Percentiles rank a stretch among this genome's conserved stretches.
These are phyloP conservation scores for Eulithis testata DNA, from an alignment of 2,888 invertebrate species.

Conservation along the genomic window DNA sequence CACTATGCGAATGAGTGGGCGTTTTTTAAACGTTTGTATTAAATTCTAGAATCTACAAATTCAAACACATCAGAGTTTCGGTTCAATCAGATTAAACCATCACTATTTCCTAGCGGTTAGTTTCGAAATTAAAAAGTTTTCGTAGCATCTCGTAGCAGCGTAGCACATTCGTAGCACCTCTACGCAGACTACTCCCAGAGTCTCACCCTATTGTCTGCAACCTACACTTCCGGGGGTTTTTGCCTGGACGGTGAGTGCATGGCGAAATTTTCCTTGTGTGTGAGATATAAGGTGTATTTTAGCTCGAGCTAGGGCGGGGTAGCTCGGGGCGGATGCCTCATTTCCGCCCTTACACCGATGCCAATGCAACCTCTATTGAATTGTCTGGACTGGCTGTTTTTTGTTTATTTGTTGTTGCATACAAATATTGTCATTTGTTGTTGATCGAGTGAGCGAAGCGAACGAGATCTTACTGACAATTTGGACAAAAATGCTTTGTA, in stretches of 20 bases:
- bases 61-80: too few relatives aligned
- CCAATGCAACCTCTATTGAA: constrained; percentile 2
- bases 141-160: not conserved
- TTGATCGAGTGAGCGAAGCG: too few relatives aligned
- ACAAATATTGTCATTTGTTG: too few relatives aligned
- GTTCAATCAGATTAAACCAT: too few relatives aligned
- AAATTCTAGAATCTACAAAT: too few relatives aligned
- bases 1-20: too few relatives aligned
- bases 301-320: not conserved
- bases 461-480: too few relatives aligned
- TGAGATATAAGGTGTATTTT: not conserved
- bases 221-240: not conserved
- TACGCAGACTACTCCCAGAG: not conserved
- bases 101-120: too few relatives aligned
- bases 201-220: not conserved
- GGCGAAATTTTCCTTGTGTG: not conserved
- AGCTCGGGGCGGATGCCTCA: constrained; percentile 17
- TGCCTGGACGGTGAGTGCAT: not conserved
- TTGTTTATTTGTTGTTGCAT: not conserved
- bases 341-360: constrained; percentile 17
- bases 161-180: constrained; percentile 3
- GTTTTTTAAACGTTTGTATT: too few relatives aligned
- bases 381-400: constrained; percentile 3
- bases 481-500: too few relatives aligned
- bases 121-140: not conserved